Conservation (phyloP, 2,888 invertebrate species). For the Drosophila hawaiiensis region DNA sequence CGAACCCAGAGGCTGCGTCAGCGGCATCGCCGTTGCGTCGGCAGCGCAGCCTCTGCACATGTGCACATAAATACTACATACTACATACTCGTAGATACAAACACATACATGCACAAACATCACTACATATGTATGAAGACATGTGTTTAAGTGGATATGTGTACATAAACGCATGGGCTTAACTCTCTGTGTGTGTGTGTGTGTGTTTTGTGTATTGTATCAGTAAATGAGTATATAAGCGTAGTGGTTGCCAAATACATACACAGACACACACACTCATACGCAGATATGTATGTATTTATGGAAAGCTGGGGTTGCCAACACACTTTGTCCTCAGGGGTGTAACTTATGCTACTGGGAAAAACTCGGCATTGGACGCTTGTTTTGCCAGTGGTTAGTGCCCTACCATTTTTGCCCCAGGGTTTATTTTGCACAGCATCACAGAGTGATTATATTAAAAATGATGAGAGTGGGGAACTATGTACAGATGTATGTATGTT, state of each 20-base stretch:
- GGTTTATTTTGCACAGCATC: slow-evolving; percentile 64
- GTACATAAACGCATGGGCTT: slow-evolving; percentile 19
- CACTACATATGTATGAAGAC: slow-evolving; percentile 16
- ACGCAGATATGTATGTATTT: slow-evolving; percentile 18
- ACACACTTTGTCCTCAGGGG: slow-evolving; percentile 78
- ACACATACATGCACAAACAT: slow-evolving; percentile 11
- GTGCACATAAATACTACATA: slow-evolving; percentile 36
- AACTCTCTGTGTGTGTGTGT: slow-evolving; percentile 15
- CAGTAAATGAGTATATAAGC: slow-evolving; percentile 43
- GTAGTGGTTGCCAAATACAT: slow-evolving; percentile 50
- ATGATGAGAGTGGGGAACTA: slow-evolving; percentile 27
- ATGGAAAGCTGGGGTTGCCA: slow-evolving; percentile 70
- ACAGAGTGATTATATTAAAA: slow-evolving; percentile 50
- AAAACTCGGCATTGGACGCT: slow-evolving; percentile 81
- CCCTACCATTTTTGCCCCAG: slow-evolving; percentile 59
- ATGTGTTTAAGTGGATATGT: slow-evolving; percentile 11
- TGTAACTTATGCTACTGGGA: slow-evolving; percentile 84
- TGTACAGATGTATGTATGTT: slow-evolving; percentile 9
- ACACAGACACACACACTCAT: slow-evolving; percentile 6
- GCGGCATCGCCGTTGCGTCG: slow-evolving; percentile 61
- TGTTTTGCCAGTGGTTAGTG: slow-evolving; percentile 68
- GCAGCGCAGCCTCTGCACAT: slow-evolving; percentile 66
- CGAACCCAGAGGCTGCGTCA: slow-evolving; percentile 78
- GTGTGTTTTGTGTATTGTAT: slow-evolving; percentile 23
- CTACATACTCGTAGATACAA: slow-evolving; percentile 13